A percentile compares a stretch with the other conserved stretches of the same genome.
These are phyloP conservation scores for Drosophila obscura DNA, from an alignment of 1,140 invertebrate genomes.

Conservation along the genomic window DNA sequence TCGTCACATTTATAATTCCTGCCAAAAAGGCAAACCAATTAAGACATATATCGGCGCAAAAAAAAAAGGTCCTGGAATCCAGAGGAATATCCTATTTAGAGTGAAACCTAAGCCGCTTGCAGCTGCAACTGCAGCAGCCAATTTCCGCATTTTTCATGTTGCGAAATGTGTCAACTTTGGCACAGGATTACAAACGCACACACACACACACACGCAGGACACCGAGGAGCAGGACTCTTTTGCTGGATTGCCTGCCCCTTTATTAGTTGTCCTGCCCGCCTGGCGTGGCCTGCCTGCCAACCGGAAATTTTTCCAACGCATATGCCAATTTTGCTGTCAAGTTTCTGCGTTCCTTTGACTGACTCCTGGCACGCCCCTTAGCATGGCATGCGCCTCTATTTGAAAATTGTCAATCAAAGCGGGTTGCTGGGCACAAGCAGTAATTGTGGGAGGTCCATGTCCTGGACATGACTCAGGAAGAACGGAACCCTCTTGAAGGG, in stretches of 20 bases:
- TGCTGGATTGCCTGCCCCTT: constrained; percentile 42
- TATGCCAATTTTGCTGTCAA: constrained; percentile 76
- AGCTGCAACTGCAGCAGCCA: constrained; percentile 52
- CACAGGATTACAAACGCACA: constrained; percentile 60
- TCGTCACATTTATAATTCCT: constrained; percentile 3
- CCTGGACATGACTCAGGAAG: background rate
- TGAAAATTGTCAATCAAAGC: constrained; percentile 52
- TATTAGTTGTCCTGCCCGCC: constrained; percentile 62
- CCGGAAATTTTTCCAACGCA: constrained; percentile 71
- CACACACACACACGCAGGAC: constrained; percentile 21
- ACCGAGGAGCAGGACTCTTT: background rate
- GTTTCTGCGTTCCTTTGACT: constrained; percentile 54
- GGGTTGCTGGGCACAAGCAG: constrained; percentile 8
- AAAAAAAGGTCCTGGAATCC: constrained; percentile 10
- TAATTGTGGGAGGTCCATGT: background rate
- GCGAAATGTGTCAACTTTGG: constrained; percentile 73
- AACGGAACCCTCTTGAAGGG: constrained; percentile 32
- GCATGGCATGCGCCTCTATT: constrained; percentile 2
- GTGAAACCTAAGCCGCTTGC: constrained; percentile 46
- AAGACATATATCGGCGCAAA: constrained; percentile 24
- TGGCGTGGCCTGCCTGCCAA: constrained; percentile 17
- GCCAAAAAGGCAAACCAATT: constrained; percentile 50
- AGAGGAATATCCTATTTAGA: constrained; percentile 52
- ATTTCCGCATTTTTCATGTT: constrained; percentile 73
- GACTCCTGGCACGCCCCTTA: background rate